Conservation (phyloP, 2,113 vertebrate species). For the Hoplias malabaricus region DNA sequence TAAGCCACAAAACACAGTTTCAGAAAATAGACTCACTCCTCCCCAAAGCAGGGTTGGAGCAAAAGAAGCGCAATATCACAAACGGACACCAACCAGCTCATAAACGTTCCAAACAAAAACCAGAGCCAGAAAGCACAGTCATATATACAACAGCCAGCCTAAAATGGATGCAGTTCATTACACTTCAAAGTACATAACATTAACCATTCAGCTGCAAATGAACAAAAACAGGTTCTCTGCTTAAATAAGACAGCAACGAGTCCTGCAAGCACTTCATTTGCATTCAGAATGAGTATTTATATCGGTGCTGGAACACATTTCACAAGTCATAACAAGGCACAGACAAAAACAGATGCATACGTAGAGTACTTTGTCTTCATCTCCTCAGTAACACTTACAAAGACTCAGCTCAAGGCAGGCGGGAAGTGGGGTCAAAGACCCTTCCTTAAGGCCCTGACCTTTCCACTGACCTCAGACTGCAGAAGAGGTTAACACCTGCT, state of each 20-base stretch:
- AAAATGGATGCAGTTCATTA: neutral
- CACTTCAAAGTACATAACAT: neutral
- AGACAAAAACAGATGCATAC: conserved; percentile 40
- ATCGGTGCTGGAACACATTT: conserved; percentile 5
- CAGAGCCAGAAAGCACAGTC: neutral
- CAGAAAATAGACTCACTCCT: too few relatives aligned
- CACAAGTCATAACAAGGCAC: conserved; percentile 21
- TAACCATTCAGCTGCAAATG: neutral
- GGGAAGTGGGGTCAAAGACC: neutral
- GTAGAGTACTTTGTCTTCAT: conserved; percentile 35
- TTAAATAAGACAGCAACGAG: neutral
- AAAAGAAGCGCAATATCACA: neutral
- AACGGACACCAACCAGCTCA: neutral
- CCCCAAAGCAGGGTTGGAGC: neutral
- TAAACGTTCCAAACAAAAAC: neutral
- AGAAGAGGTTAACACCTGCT: neutral
- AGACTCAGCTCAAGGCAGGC: neutral
- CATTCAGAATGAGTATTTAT: conserved; percentile 30
- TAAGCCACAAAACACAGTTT: neutral
- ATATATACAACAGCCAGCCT: neutral
- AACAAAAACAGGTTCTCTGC: neutral
- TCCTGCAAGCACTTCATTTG: conserved; percentile 14
- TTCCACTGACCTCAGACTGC: neutral
- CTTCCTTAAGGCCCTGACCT: neutral
- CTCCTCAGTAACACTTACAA: neutral